Percentiles rank a stretch among this genome's conserved stretches.
These are phyloP conservation scores for Apodemia mormo DNA, from an alignment of 2,888 invertebrate genomes.

Conservation along the genomic window DNA sequence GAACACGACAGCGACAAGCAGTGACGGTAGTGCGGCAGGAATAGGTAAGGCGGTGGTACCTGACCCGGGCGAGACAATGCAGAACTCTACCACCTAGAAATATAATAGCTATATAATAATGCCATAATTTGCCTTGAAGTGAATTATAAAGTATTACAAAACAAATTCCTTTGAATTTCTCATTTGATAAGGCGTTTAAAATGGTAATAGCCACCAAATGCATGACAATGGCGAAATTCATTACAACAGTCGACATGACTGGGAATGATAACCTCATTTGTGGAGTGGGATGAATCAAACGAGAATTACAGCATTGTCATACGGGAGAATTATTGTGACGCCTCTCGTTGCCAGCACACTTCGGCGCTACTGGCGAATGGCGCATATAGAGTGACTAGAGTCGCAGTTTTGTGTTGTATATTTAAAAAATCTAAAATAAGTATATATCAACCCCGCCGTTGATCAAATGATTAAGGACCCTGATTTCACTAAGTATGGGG, in stretches of 20 bases:
- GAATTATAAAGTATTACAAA: no score
- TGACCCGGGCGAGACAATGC: no score
- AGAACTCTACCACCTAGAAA: no score
- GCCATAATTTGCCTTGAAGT: constrained; percentile 37
- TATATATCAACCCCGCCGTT: no score
- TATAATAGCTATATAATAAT: constrained; percentile 62
- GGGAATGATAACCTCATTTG: constrained; percentile 79
- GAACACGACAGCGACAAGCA: no score
- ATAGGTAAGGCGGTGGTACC: no score
- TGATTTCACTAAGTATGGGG: no score
- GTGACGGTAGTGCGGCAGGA: no score
- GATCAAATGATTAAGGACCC: no score
- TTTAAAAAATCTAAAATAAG: no score
- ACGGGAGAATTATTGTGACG: constrained; percentile 79
- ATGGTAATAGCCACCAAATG: constrained; percentile 44
- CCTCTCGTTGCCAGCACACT: constrained; percentile 73
- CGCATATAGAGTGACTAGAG: constrained; percentile 44
- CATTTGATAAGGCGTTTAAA: constrained; percentile 8
- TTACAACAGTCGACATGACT: constrained; percentile 59
- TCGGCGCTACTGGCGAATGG: constrained; percentile 59
- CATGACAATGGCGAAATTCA: constrained; percentile 70
- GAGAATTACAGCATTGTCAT: constrained; percentile 79
- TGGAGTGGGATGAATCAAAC: constrained; percentile 75
- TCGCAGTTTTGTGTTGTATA: background rate
- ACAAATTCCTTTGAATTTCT: background rate